phyloP scores from a whole-genome alignment of 2,888 invertebrate genomes.

The Campoletis raptor region DNA sequence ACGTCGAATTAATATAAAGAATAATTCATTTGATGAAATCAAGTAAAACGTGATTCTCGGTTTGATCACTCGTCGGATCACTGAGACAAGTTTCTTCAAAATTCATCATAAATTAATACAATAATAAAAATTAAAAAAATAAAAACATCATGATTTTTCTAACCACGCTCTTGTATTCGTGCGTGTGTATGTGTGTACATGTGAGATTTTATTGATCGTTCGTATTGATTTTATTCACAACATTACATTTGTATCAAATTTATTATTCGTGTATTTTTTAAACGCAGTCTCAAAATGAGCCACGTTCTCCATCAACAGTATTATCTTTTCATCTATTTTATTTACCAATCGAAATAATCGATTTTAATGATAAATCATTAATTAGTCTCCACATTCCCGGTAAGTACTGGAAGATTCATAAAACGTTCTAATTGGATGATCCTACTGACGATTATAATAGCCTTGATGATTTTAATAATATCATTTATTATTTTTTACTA shows the following conservation, averaged over 20 bases:
- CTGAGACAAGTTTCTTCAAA: conserved; percentile 45
- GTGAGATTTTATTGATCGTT: conserved; percentile 5
- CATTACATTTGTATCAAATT: conserved; percentile 38
- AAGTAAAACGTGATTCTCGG: conserved; percentile 25
- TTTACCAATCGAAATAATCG: conserved; percentile 37
- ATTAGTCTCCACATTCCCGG: conserved; percentile 53
- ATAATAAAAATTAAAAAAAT: conserved; percentile 10
- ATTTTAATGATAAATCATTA: conserved; percentile 50
- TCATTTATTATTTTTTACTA: conserved; percentile 30
- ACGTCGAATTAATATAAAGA: background rate
- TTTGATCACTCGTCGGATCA: conserved; percentile 44
- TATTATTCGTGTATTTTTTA: conserved; percentile 15
- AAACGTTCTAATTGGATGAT: conserved; percentile 55
- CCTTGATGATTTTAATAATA: conserved; percentile 23
- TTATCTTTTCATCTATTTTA: conserved; percentile 33
- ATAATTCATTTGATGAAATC: background rate
- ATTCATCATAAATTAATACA: conserved; percentile 36
- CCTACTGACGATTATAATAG: conserved; percentile 51
- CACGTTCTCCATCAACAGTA: background rate
- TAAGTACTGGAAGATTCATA: conserved; percentile 49
- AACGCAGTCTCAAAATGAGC: conserved; percentile 32
- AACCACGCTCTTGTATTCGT: background rate
- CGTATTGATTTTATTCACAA: conserved; percentile 16
- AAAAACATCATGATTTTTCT: conserved; percentile 21
- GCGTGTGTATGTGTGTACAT: background rate